Evolutionary conservation across 2,797 vertebrate species (phyloP).

Genomic region (Acanthurus lineatus): DNA sequence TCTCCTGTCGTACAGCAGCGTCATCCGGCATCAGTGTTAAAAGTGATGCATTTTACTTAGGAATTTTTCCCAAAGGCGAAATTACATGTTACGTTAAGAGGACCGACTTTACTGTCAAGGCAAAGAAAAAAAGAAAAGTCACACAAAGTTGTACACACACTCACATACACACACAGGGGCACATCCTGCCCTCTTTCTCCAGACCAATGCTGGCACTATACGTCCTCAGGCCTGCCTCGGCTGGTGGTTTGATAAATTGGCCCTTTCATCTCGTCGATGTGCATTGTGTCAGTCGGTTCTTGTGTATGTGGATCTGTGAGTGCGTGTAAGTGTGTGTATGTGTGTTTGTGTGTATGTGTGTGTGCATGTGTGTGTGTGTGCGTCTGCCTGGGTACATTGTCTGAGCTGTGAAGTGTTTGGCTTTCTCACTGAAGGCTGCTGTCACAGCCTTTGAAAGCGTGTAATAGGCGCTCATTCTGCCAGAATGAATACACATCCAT

Average conservation of each 20-base stretch:
- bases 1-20: constrained; percentile 2
- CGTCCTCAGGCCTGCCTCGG: constrained; percentile 74
- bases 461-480: constrained; percentile 82
- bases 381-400: constrained; percentile 70
- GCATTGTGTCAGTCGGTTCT: constrained; percentile 79
- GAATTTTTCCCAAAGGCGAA: constrained; percentile 50
- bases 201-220: constrained; percentile 76
- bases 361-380: constrained; percentile 29
- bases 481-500: constrained; percentile 78
- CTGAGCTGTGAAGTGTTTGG: constrained; percentile 82
- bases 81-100: constrained; percentile 34
- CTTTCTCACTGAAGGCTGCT: constrained; percentile 81
- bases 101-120: constrained; percentile 35
- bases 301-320: constrained; percentile 58
- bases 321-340: constrained; percentile 31
- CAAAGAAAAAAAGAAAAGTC: constrained; percentile 36
- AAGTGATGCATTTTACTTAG: constrained; percentile 41
- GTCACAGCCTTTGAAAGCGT: constrained; percentile 84
- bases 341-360: constrained; percentile 33
- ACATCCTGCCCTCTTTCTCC: constrained; percentile 66
- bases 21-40: constrained; percentile 15
- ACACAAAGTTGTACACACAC: constrained; percentile 44
- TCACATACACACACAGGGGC: constrained; percentile 28
- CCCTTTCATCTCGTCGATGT: constrained; percentile 80
- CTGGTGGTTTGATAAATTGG: constrained; percentile 85